These are phyloP conservation scores for Ceratina australensis DNA, from an alignment of 1,140 invertebrate genomes.

Conservation along the genomic window DNA sequence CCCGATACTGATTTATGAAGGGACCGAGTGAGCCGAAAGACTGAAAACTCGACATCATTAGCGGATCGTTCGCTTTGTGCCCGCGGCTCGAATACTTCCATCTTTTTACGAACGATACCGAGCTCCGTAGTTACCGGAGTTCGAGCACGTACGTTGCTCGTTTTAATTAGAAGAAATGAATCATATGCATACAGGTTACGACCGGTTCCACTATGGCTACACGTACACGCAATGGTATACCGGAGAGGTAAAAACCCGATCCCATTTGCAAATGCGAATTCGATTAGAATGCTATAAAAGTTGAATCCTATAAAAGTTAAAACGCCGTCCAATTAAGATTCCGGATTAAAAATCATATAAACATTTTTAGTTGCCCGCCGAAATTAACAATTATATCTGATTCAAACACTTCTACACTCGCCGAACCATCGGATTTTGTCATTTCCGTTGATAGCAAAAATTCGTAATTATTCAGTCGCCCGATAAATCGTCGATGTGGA, in stretches of 20 bases:
- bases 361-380: too few relatives aligned
- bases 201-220: neutral
- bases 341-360: too few relatives aligned
- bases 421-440: too few relatives aligned
- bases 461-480: too few relatives aligned
- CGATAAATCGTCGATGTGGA: too few relatives aligned
- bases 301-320: too few relatives aligned
- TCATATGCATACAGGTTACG: neutral
- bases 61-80: constrained; percentile 35
- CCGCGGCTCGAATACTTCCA: constrained; percentile 33
- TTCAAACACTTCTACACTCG: too few relatives aligned
- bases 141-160: constrained; percentile 6
- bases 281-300: too few relatives aligned
- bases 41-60: constrained; percentile 30
- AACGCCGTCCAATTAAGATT: too few relatives aligned
- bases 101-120: constrained; percentile 18
- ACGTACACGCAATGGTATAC: neutral
- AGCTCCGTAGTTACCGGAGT: neutral
- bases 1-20: constrained; percentile 33
- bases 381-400: too few relatives aligned
- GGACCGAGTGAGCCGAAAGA: neutral
- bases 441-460: too few relatives aligned
- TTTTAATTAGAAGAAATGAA: constrained; percentile 35
- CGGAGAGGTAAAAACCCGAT: neutral
- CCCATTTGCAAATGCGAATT: neutral